Percentiles rank a stretch among this genome's conserved stretches.
Evolutionary conservation across 2,797 vertebrate species (phyloP).

Genomic region (Columba guinea): DNA sequence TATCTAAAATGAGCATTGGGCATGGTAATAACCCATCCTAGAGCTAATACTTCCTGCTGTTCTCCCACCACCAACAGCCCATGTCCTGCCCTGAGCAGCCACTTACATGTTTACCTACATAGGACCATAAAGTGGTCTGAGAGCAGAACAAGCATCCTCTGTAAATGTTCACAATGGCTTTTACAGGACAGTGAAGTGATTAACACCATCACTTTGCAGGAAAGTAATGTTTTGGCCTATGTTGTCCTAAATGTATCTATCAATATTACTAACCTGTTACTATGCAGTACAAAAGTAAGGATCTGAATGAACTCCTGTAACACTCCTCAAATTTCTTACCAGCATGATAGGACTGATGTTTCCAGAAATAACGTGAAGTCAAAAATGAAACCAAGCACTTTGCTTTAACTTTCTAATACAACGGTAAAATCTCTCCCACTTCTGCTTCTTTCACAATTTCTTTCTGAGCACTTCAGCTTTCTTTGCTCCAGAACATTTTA

Average conservation of each 20-base stretch:
- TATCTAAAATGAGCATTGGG: not conserved
- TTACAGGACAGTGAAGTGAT: not conserved
- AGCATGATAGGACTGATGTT: not conserved
- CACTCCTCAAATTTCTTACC: not conserved
- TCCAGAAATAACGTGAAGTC: not conserved
- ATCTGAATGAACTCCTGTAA: not conserved
- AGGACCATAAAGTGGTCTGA: not conserved
- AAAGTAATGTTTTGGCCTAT: not conserved
- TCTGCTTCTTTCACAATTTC: not conserved
- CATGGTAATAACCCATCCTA: not conserved
- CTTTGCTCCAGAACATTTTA: not conserved
- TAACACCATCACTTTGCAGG: not conserved
- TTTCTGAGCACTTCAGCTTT: not conserved
- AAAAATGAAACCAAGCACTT: not conserved
- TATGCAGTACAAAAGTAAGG: not conserved
- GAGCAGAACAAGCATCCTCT: not conserved
- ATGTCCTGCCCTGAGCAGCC: not conserved
- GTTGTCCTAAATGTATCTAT: not conserved
- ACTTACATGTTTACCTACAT: not conserved
- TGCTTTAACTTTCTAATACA: not conserved
- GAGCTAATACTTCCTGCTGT: not conserved
- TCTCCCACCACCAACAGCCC: not conserved
- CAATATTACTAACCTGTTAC: not conserved
- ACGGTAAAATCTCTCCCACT: not conserved
- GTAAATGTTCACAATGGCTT: not conserved